Evolutionary conservation across 2,888 invertebrate genomes (phyloP), one percentile per base, ranked within the genome.

Genomic region (Drosophila melanocephala): DNA sequence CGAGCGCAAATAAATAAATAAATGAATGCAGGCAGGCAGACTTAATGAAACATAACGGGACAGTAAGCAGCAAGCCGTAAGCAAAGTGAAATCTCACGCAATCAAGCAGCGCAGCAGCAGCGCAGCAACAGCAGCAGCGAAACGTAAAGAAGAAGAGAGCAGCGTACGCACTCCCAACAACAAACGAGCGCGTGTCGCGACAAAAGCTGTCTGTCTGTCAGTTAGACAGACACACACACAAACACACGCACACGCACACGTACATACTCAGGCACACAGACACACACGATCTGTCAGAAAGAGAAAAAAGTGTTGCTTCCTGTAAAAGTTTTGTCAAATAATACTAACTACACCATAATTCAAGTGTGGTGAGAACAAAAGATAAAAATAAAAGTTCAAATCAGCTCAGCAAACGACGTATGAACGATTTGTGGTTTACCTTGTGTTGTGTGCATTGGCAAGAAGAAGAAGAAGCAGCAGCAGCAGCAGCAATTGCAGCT

Each of bases 21-120:
- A 42, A 42, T 42, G 42, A 47, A 16, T 47, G 47, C 47, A 47
- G 2, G 47, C 47, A 47, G 2, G 60, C 65, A 66, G 67, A 67
- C 30, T 62, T 57, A 68, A 70, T 63, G 51, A 61, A 68, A 70
- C 51, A 76, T 76, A 81, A 69, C 81, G 72, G 81, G 66, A 32
- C 58, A 66, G 16, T 26, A 47, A 47, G 39, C 42, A 78, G 71
- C 69, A 81, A 79, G 14, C 47, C 26, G 47, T 16, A 69, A 72
- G 75, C 81, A 75, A 87, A 86, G 82, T 85, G 89, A 87, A 90
- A 87, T 90, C 87, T 90, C 79, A 85, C 72, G 76, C 72, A 78
- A 83, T 32, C 22, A 44, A 58, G 61, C 80, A 72, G 52, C 67
- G 59, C 57, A 68, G 75, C 68, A 75, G 65, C 69, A 69, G 44